Conservation (phyloP, 1,140 invertebrate genomes). For the Coptotermes formosanus region DNA sequence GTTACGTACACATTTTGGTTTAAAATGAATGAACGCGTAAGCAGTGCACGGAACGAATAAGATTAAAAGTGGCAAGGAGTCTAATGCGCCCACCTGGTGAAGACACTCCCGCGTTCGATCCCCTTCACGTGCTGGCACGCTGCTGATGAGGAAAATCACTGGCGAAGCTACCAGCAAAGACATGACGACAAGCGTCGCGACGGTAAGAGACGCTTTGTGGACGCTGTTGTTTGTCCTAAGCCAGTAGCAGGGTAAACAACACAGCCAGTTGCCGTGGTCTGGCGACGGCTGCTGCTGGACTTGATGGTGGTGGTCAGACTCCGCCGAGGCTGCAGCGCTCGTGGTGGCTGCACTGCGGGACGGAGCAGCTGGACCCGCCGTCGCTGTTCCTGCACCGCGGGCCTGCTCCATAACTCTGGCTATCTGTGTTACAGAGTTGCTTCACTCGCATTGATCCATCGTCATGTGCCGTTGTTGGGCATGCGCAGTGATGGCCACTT, state of each 20-base stretch:
- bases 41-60: too few relatives aligned
- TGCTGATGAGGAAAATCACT: conserved; percentile 60
- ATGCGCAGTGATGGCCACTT: neutral
- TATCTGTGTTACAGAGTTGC: neutral
- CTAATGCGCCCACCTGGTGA: conserved; percentile 43
- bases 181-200: conserved; percentile 58
- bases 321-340: neutral
- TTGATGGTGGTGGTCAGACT: neutral
- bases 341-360: neutral
- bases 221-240: conserved; percentile 56
- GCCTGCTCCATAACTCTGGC: neutral
- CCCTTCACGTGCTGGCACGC: conserved; percentile 49
- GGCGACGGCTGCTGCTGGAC: neutral
- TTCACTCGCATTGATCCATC: neutral
- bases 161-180: conserved; percentile 60
- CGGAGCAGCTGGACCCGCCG: neutral
- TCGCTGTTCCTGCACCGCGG: neutral
- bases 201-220: conserved; percentile 60
- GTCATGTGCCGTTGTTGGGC: neutral
- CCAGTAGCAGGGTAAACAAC: conserved; percentile 60
- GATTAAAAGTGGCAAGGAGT: too few relatives aligned
- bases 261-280: conserved; percentile 54
- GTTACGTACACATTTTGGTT: too few relatives aligned
- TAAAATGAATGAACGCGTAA: too few relatives aligned
- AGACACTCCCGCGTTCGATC: conserved; percentile 54